These are phyloP conservation scores for Diabrotica virgifera DNA, from an alignment of 1,140 invertebrate genomes.

Conservation along the genomic window DNA sequence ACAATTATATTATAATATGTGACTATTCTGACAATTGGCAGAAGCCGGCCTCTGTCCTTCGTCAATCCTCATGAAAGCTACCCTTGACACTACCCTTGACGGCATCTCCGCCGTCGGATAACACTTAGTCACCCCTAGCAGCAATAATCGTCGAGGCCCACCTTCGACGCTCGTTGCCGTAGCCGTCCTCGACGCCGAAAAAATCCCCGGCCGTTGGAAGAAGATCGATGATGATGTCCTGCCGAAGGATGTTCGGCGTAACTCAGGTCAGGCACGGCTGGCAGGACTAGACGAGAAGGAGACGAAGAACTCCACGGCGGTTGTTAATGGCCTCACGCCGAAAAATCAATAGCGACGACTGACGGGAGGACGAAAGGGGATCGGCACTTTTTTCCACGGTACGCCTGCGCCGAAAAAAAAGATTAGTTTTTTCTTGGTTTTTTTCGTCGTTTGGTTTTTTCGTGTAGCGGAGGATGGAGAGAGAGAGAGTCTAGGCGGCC, in stretches of 20 bases:
- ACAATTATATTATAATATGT: too few relatives aligned
- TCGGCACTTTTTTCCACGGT: slow-evolving; percentile 12
- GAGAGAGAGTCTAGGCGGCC: not conserved
- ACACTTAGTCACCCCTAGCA: slow-evolving; percentile 1
- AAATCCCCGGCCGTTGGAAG: not conserved
- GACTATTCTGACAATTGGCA: too few relatives aligned
- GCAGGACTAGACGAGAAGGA: slow-evolving; percentile 23
- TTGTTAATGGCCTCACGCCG: slow-evolving; percentile 9
- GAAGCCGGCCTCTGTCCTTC: not conserved
- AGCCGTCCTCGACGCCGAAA: not conserved
- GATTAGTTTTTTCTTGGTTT: slow-evolving; percentile 22
- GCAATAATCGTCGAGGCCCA: not conserved
- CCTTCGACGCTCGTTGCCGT: not conserved
- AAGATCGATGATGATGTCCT: slow-evolving; percentile 32
- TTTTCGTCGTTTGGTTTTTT: slow-evolving; percentile 31
- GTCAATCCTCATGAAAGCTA: not conserved
- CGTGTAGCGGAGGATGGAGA: slow-evolving; percentile 8
- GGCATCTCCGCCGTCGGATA: not conserved
- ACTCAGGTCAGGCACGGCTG: slow-evolving; percentile 37
- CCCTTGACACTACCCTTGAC: slow-evolving; percentile 11
- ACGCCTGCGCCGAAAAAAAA: slow-evolving; percentile 23
- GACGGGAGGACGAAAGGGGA: slow-evolving; percentile 20
- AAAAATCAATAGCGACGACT: slow-evolving; percentile 28
- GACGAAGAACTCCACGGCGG: slow-evolving; percentile 19
- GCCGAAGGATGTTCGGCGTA: slow-evolving; percentile 37